A percentile compares a stretch with the other conserved stretches of the same genome.
These are phyloP conservation scores for Endotricha flammealis DNA, from an alignment of 2,888 invertebrate genomes.

Conservation along the genomic window DNA sequence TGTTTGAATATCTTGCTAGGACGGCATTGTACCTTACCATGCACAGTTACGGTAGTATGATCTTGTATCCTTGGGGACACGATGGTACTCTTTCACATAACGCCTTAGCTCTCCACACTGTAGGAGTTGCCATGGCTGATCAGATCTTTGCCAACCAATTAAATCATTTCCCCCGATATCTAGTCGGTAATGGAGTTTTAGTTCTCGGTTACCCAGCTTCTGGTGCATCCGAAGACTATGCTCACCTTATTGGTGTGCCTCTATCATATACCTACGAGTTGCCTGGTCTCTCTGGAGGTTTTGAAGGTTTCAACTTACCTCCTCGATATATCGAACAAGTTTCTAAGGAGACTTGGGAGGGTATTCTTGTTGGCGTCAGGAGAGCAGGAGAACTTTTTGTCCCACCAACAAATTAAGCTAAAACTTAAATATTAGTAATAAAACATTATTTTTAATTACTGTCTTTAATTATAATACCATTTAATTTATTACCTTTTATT, in stretches of 20 bases:
- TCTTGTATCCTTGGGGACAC: slow-evolving; percentile 84
- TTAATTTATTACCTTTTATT: no score
- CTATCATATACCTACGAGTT: slow-evolving; percentile 46
- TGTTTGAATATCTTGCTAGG: slow-evolving; percentile 63
- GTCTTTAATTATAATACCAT: no score
- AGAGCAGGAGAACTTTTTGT: slow-evolving; percentile 24
- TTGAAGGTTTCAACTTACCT: slow-evolving; percentile 55
- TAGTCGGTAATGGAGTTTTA: slow-evolving; percentile 70
- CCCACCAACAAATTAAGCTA: background rate
- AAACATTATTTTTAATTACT: no score
- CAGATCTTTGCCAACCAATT: slow-evolving; percentile 51
- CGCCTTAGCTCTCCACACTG: slow-evolving; percentile 53
- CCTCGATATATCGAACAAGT: slow-evolving; percentile 66
- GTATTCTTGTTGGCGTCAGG: slow-evolving; percentile 57
- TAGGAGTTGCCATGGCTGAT: slow-evolving; percentile 55
- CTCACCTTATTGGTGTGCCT: slow-evolving; percentile 73
- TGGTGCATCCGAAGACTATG: slow-evolving; percentile 83
- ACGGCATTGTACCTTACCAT: slow-evolving; percentile 83
- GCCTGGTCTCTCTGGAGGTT: slow-evolving; percentile 17
- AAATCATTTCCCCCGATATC: slow-evolving; percentile 57
- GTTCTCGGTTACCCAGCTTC: slow-evolving; percentile 75
- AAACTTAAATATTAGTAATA: no score
- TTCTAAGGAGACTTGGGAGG: slow-evolving; percentile 75
- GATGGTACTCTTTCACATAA: slow-evolving; percentile 69
- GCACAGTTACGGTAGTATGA: slow-evolving; percentile 86